A percentile compares a stretch with the other conserved stretches of the same genome.
phyloP scores from a whole-genome alignment of 2,113 vertebrate genomes.

The Cebidichthys violaceus region DNA sequence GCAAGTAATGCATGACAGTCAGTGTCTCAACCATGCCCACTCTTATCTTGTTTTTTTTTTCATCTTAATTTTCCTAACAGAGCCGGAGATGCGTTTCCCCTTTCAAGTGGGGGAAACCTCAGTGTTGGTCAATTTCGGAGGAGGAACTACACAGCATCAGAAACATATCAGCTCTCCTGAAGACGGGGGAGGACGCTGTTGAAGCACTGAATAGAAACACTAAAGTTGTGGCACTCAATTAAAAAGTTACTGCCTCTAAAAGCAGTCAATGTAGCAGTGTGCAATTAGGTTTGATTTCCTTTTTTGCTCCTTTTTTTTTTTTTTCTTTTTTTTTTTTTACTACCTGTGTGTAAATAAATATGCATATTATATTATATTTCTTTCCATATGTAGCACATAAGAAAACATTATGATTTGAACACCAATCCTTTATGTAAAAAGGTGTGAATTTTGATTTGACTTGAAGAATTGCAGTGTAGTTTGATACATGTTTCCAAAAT shows the following conservation, averaged over 20 bases:
- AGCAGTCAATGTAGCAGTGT: constrained; percentile 98
- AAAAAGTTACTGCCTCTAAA: constrained; percentile 93
- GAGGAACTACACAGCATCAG: constrained; percentile 84
- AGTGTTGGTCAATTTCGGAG: constrained; percentile 82
- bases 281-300: constrained; percentile 95
- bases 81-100: constrained; percentile 80
- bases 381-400: constrained; percentile 97
- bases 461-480: constrained; percentile 90
- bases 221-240: constrained; percentile 92
- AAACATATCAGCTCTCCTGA: constrained; percentile 89
- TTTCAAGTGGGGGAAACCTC: constrained; percentile 78
- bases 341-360: constrained; percentile 95
- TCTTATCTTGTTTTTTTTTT: constrained; percentile 18
- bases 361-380: constrained; percentile 83
- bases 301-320: constrained; percentile 91
- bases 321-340: constrained; percentile 86
- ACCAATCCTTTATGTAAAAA: constrained; percentile 78
- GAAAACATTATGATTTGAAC: constrained; percentile 78
- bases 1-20: background rate
- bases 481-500: constrained; percentile 82
- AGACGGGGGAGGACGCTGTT: constrained; percentile 84
- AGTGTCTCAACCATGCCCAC: background rate
- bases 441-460: constrained; percentile 86
- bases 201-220: constrained; percentile 97
- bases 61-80: constrained; percentile 77